Evolutionary conservation across 2,113 vertebrate species (phyloP).

Genomic region (Podarcis raffonei): DNA sequence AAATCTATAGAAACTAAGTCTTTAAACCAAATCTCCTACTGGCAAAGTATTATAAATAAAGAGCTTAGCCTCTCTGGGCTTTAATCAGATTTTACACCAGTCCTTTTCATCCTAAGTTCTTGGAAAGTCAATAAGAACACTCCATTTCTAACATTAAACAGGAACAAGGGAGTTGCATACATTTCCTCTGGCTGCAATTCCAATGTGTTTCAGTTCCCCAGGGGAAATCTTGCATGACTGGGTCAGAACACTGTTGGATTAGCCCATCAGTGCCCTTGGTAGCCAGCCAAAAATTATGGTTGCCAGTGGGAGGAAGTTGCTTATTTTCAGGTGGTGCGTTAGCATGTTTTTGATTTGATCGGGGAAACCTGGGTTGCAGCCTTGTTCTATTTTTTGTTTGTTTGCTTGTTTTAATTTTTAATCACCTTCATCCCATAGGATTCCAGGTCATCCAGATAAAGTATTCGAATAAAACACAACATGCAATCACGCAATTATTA

Average conservation of each 20-base stretch:
- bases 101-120: neutral
- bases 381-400: no score
- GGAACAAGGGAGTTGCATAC: neutral
- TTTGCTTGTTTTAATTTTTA: no score
- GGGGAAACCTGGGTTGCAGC: no score
- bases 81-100: neutral
- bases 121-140: neutral
- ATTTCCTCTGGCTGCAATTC: neutral
- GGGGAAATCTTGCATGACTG: neutral
- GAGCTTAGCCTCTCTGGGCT: neutral
- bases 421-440: no score
- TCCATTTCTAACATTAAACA: neutral
- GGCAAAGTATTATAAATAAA: neutral
- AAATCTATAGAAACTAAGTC: constrained; percentile 3
- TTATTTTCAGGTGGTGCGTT: neutral
- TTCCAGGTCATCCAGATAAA: no score
- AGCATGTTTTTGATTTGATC: no score
- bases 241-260: neutral
- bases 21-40: neutral
- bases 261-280: neutral
- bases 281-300: neutral
- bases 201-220: neutral
- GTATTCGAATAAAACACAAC: no score
- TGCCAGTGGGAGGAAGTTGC: constrained; percentile 6
- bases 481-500: no score